Percentiles rank a stretch among this genome's conserved stretches.
phyloP scores from a whole-genome alignment of 2,113 vertebrate genomes.

The Mesitornis unicolor region DNA sequence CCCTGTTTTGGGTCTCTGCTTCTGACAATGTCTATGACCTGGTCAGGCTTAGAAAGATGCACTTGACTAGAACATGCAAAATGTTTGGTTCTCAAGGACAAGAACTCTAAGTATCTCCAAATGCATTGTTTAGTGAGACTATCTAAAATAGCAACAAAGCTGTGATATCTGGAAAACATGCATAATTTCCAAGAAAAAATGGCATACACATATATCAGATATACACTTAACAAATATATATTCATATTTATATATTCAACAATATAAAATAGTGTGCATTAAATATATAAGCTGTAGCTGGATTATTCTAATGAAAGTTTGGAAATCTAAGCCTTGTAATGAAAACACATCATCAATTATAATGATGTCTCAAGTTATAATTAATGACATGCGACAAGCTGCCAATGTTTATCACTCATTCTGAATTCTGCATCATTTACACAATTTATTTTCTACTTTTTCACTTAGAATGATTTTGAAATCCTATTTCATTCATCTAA shows the following conservation, averaged over 20 bases:
- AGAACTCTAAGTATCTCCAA: neutral
- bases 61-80: neutral
- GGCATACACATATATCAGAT: neutral
- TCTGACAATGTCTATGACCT: constrained; percentile 1
- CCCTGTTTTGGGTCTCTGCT: neutral
- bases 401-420: neutral
- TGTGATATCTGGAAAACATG: neutral
- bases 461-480: neutral
- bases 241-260: neutral
- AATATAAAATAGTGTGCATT: neutral
- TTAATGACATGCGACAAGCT: neutral
- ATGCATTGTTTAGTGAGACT: neutral
- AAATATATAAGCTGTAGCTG: neutral
- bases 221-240: neutral
- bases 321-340: neutral
- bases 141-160: neutral
- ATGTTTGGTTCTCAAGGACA: neutral
- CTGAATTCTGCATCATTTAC: neutral
- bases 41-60: neutral
- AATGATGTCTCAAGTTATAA: neutral
- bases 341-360: neutral
- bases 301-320: neutral
- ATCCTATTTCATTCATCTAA: neutral
- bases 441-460: neutral
- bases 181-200: neutral